Percentiles rank a stretch among this genome's conserved stretches.
These are phyloP conservation scores for Grammomys dolichurus DNA, from an alignment of 2,113 vertebrate species.

Conservation along the genomic window DNA sequence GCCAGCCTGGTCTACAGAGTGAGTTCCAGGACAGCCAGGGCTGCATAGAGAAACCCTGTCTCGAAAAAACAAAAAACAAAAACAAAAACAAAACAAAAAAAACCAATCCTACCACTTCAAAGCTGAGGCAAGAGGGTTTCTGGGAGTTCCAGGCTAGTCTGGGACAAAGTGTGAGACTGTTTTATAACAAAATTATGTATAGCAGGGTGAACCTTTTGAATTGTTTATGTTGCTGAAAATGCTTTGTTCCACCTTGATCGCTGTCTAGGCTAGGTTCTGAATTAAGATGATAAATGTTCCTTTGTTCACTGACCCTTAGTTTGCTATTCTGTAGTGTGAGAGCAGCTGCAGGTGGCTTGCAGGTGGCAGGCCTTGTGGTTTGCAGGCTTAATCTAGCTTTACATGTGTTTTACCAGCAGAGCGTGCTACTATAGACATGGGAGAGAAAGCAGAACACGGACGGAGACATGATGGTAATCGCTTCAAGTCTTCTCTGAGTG, in stretches of 20 bases:
- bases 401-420: neutral
- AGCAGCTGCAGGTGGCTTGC: neutral
- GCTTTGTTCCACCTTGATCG: neutral
- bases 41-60: too few relatives aligned
- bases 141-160: neutral
- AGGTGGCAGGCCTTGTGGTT: neutral
- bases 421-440: neutral
- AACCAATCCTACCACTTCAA: neutral
- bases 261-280: constrained; percentile 2
- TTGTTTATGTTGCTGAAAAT: constrained; percentile 40
- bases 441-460: neutral
- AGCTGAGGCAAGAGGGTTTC: neutral
- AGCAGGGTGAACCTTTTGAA: neutral
- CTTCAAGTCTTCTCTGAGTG: neutral
- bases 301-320: neutral
- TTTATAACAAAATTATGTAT: neutral
- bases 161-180: neutral
- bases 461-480: neutral
- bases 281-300: constrained; percentile 49
- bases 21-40: too few relatives aligned
- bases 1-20: too few relatives aligned
- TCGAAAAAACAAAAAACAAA: too few relatives aligned
- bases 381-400: neutral
- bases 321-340: neutral
- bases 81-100: too few relatives aligned